Evolutionary conservation across 2,888 invertebrate species (phyloP), one percentile per base, ranked within the genome.

Genomic region (Pseudococcus jackbeardsleyi): DNA sequence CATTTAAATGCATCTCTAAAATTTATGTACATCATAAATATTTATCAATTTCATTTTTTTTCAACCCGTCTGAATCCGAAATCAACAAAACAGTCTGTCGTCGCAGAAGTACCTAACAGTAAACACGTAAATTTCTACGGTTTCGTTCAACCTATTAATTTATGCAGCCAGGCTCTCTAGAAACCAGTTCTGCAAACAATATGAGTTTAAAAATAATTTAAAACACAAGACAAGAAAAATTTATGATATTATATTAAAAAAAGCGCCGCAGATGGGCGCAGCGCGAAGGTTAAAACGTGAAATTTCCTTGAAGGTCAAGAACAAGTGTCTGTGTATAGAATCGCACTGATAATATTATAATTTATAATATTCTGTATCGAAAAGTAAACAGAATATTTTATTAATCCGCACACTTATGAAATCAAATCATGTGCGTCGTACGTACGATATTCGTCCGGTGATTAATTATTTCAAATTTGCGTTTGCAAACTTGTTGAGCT

Each of bases 221-320:
- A 33, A 33, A 72, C 33, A 33, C 7, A 42, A 42, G 42, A 19
- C 22, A 17, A 72, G 33, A 17, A 72, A 72, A 72, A 72, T 72
- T 72, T 33, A 72, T 72, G 72, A 72, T 72, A 39, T 15, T 72
- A 33, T 26, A 17, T 33, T 33, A 33, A 72, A 72, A 68, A 72
- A 72, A 33, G 72, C 33, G 8, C 26, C 26, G 72, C 72, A 72
- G 72, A 72, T 72, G 72, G 72, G 72, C 72, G 72, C 72, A 39
- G 33, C 79, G 15, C 79, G 79, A 82, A 82, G 79, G 79, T 82
- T 46, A 82, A 46, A 82, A 82, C 79, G 22, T 82, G 79, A 82
- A 82, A 82, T 82, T 82, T 82, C 46, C 46, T 82, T 82, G 46
- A 82, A 82, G 79, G 79, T 82, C 79, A 22, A 82, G 79, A 42